These are phyloP conservation scores for Pachycephala philippinensis DNA, from an alignment of 2,113 vertebrate genomes.

Conservation along the genomic window DNA sequence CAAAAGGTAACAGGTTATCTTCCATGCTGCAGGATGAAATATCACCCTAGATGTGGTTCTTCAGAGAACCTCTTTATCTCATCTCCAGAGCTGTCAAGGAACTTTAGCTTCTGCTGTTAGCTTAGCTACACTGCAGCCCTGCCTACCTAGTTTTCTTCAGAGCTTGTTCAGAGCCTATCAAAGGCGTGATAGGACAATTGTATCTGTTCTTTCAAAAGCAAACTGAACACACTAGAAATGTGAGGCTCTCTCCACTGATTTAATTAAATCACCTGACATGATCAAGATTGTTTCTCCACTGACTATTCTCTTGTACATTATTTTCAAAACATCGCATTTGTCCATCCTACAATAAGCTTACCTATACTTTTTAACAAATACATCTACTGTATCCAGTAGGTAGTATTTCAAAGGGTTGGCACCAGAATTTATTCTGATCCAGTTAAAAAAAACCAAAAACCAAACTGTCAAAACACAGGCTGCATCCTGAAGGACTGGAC, in stretches of 20 bases:
- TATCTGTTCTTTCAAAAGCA: background rate
- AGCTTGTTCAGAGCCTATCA: no score
- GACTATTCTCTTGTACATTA: background rate
- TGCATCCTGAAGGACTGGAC: background rate
- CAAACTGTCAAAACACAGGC: background rate
- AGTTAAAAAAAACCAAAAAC: background rate
- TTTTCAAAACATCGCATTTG: background rate
- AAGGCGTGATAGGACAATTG: background rate
- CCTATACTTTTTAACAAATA: background rate
- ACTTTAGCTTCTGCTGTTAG: background rate
- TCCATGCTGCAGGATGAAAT: conserved; percentile 47
- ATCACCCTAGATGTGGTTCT: background rate
- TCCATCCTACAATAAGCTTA: background rate
- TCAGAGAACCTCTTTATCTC: conserved; percentile 10
- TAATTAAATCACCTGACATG: background rate
- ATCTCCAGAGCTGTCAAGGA: background rate
- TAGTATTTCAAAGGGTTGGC: background rate
- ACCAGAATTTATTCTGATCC: background rate
- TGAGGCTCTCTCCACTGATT: background rate
- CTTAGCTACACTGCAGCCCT: background rate
- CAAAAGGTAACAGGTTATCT: conserved; percentile 22
- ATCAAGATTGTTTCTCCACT: background rate
- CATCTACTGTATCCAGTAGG: background rate
- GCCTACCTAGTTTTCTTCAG: background rate
- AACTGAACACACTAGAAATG: background rate